phyloP scores from a whole-genome alignment of 2,888 invertebrate genomes.

The Sepioteuthis lessoniana region DNA sequence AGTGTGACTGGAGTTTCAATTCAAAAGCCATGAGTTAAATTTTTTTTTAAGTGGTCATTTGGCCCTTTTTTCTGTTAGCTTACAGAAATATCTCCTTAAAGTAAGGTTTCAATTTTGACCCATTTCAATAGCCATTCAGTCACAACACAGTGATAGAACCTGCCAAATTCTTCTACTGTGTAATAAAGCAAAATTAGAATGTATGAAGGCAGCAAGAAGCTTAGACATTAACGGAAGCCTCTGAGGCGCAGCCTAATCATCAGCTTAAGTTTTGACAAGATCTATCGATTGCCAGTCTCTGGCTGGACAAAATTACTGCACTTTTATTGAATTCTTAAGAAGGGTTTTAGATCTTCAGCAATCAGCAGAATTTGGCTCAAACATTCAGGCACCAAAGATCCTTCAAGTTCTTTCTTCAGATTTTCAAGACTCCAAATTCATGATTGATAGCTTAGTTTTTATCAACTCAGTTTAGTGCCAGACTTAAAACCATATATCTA shows the following conservation, averaged over 20 bases:
- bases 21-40: too few species aligned
- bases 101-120: background rate
- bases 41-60: too few species aligned
- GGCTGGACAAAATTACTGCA: background rate
- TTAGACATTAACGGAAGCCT: background rate
- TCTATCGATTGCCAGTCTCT: background rate
- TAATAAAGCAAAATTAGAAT: background rate
- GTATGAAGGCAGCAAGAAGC: background rate
- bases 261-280: background rate
- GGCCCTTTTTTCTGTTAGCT: too few species aligned
- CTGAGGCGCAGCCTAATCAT: background rate
- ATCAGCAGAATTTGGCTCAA: background rate
- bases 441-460: background rate
- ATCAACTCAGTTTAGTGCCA: background rate
- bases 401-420: background rate
- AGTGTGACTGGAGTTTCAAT: too few species aligned
- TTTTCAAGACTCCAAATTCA: background rate
- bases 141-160: background rate
- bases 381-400: background rate
- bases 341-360: background rate
- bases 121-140: background rate
- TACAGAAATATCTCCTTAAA: too few species aligned
- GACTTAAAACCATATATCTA: too few species aligned
- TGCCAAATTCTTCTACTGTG: background rate
- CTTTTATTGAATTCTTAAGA: background rate